These are phyloP conservation scores for Caenorhabditis auriculariae DNA, from an alignment of 2,888 invertebrate genomes.

Conservation along the genomic window DNA sequence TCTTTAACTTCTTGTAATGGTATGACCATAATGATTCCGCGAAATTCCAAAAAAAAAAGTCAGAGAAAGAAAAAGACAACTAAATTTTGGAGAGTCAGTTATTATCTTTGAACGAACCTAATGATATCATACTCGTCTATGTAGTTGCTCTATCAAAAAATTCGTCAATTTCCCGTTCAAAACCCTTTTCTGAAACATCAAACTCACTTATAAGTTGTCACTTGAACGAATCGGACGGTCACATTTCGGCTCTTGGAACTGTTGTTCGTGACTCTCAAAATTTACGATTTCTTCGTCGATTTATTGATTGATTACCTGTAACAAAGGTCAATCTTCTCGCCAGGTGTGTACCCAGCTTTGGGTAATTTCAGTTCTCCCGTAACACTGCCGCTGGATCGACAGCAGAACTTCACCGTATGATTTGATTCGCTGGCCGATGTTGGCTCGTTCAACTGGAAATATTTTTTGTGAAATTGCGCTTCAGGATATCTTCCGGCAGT, in stretches of 20 bases:
- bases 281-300: not conserved
- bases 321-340: constrained; percentile 37
- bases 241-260: constrained; percentile 22
- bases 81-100: too few relatives aligned
- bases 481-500: too few relatives aligned
- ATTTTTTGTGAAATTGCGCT: too few relatives aligned
- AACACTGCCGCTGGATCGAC: constrained; percentile 53
- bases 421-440: constrained; percentile 47
- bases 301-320: constrained; percentile 17
- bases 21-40: too few relatives aligned
- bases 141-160: not conserved
- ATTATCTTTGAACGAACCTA: too few relatives aligned
- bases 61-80: not conserved
- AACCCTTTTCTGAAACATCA: not conserved
- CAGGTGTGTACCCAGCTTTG: constrained; percentile 60
- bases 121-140: too few relatives aligned
- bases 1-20: too few relatives aligned
- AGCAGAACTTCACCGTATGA: constrained; percentile 55
- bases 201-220: constrained; percentile 32
- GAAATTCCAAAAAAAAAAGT: not conserved
- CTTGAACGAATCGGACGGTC: constrained; percentile 29
- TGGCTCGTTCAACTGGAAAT: constrained; percentile 50
- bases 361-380: constrained; percentile 47
- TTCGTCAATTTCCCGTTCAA: not conserved
- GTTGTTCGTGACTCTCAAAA: constrained; percentile 33